A percentile compares a stretch with the other conserved stretches of the same genome.
Evolutionary conservation across 2,888 invertebrate genomes (phyloP).

Genomic region (Acrobasis consociella): DNA sequence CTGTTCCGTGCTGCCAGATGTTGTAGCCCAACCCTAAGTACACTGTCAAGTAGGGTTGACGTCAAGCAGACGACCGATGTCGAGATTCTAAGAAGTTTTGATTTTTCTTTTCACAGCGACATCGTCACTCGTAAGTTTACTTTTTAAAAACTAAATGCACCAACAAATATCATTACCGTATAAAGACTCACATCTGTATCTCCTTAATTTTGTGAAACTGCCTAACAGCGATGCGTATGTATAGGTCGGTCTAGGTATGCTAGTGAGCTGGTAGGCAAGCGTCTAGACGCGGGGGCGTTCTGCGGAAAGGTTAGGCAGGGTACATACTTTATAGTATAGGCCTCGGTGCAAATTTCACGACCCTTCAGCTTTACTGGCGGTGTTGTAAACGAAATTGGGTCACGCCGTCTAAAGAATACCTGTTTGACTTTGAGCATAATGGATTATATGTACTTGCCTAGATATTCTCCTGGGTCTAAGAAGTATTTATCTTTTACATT

Average conservation of each 20-base stretch:
- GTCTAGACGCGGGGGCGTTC: constrained; percentile 33
- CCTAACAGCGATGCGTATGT: not conserved
- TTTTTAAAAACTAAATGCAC: too few relatives aligned
- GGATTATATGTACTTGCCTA: not conserved
- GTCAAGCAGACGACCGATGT: too few relatives aligned
- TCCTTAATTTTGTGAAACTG: not conserved
- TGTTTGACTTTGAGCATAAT: not conserved
- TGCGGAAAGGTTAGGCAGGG: constrained; percentile 28
- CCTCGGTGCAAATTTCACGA: constrained; percentile 25
- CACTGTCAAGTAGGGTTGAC: too few relatives aligned
- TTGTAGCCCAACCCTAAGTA: too few relatives aligned
- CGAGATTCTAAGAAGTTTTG: too few relatives aligned
- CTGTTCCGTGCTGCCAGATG: too few relatives aligned
- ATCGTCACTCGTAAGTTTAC: too few relatives aligned
- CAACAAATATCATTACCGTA: too few relatives aligned
- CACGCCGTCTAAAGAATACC: constrained; percentile 24
- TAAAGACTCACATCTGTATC: not conserved
- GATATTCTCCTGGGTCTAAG: not conserved
- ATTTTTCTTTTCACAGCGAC: too few relatives aligned
- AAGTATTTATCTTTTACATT: too few relatives aligned
- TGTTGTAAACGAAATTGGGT: constrained; percentile 27
- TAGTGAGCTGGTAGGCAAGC: not conserved
- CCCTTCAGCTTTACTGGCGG: constrained; percentile 23
- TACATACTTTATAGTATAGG: constrained; percentile 23
- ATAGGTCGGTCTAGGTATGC: not conserved